A percentile compares a stretch with the other conserved stretches of the same genome.
Conservation (phyloP, 2,113 vertebrate genomes). For the Actenoides hombroni region DNA sequence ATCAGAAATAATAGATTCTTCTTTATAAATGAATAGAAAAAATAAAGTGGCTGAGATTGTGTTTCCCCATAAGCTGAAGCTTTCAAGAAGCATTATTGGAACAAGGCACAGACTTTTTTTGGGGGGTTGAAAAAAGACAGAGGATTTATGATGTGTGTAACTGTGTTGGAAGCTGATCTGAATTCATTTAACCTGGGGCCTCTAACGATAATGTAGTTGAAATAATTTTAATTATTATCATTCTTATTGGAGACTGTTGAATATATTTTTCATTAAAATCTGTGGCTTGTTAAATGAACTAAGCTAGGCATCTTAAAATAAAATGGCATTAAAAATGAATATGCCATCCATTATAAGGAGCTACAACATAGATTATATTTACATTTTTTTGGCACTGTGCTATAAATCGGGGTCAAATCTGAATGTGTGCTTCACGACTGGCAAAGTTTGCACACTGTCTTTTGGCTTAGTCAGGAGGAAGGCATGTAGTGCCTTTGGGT, state of each 20-base stretch:
- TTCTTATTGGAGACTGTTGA: neutral
- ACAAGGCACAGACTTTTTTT: neutral
- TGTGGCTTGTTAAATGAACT: constrained; percentile 34
- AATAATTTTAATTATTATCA: constrained; percentile 59
- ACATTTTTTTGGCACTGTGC: neutral
- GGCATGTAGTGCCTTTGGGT: accelerated
- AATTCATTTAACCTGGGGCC: constrained; percentile 11
- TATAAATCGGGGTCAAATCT: neutral
- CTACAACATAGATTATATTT: neutral
- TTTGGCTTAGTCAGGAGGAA: neutral
- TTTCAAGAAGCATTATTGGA: neutral
- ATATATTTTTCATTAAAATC: constrained; percentile 39
- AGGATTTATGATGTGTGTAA: constrained; percentile 24
- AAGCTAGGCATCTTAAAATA: constrained; percentile 9
- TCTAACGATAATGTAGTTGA: constrained; percentile 3
- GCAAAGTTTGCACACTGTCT: neutral
- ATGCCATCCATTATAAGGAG: neutral
- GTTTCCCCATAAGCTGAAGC: neutral
- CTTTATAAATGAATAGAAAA: neutral
- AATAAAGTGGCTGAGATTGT: neutral
- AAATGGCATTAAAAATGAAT: neutral
- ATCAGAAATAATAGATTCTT: neutral
- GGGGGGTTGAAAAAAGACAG: neutral
- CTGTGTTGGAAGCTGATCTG: constrained; percentile 24
- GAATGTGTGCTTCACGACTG: neutral